A percentile compares a stretch with the other conserved stretches of the same genome.
These are phyloP conservation scores for Bos taurus DNA, from an alignment of 2,113 vertebrate genomes.

Conservation along the genomic window ARS-UCD2.0 NC_037346.1:54264001-54264500, in stretches of 20 bases:
- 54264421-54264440: accelerated
- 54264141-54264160: neutral
- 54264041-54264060: neutral
- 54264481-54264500: neutral
- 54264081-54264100: neutral
- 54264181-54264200: accelerated
- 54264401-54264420: neutral
- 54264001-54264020: accelerated
- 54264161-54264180: neutral
- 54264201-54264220: neutral
- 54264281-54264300: neutral
- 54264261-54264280: neutral
- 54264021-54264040: accelerated
- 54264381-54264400: neutral
- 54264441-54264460: neutral
- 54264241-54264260: neutral
- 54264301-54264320: neutral
- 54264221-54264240: neutral
- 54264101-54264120: neutral
- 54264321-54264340: neutral
- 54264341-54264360: neutral
- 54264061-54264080: neutral
- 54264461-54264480: neutral
- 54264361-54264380: neutral
- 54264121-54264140: neutral